Evolutionary conservation across 2,113 vertebrate genomes (phyloP).

Genomic region (Crotalus viridis): DNA sequence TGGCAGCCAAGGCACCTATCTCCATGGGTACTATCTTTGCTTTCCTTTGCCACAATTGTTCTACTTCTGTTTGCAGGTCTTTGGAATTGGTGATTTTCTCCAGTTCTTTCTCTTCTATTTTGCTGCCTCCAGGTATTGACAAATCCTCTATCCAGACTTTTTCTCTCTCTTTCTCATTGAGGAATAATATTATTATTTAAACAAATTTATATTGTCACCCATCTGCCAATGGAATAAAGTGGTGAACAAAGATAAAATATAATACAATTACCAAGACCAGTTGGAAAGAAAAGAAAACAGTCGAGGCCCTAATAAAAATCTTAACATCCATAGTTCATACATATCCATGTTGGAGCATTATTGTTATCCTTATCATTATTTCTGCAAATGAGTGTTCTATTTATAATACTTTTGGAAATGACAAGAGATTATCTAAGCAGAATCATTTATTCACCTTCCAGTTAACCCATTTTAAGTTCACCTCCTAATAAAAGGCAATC

Average conservation of each 20-base stretch:
- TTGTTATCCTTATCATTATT: neutral
- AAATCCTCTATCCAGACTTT: too few species aligned
- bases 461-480: slow-evolving; percentile 18
- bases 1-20: too few species aligned
- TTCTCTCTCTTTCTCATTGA: too few species aligned
- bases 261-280: neutral
- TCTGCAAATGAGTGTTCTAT: neutral
- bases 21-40: too few species aligned
- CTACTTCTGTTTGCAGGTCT: too few species aligned
- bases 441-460: neutral
- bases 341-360: neutral
- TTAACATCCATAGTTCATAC: neutral
- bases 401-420: neutral
- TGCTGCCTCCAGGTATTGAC: too few species aligned
- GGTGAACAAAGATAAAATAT: neutral
- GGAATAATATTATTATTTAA: neutral
- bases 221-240: neutral
- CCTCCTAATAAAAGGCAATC: neutral
- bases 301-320: neutral
- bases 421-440: neutral
- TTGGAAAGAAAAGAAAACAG: neutral
- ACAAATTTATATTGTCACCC: neutral
- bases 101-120: too few species aligned
- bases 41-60: too few species aligned
- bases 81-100: too few species aligned